phyloP scores from a whole-genome alignment of 1,140 invertebrate genomes.

The Macrocentrus cingulum region DNA sequence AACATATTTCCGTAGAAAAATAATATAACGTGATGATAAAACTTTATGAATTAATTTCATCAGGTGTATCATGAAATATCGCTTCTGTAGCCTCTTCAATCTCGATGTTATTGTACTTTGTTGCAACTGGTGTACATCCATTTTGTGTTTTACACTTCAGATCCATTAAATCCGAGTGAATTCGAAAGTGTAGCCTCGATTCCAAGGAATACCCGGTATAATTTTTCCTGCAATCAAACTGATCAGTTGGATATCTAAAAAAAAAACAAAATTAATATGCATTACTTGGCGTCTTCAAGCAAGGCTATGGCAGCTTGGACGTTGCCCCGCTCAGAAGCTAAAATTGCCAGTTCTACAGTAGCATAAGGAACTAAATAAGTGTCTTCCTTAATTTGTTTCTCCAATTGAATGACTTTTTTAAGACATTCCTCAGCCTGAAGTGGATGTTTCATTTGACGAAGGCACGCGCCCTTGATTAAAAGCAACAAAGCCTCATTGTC shows the following conservation, averaged over 20 bases:
- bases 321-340: conserved; percentile 71
- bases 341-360: conserved; percentile 80
- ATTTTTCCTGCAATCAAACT: conserved; percentile 73
- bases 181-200: conserved; percentile 87
- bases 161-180: conserved; percentile 76
- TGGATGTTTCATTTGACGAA: conserved; percentile 72
- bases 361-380: conserved; percentile 85
- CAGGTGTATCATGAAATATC: too few relatives aligned
- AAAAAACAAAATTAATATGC: conserved; percentile 23
- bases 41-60: too few relatives aligned
- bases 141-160: conserved; percentile 31
- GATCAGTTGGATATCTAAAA: too few relatives aligned
- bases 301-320: conserved; percentile 69
- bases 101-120: too few relatives aligned
- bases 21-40: too few relatives aligned
- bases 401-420: conserved; percentile 67
- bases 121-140: too few relatives aligned
- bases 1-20: too few relatives aligned
- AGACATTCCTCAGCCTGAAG: conserved; percentile 78
- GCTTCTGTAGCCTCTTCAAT: too few relatives aligned
- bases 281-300: conserved; percentile 83
- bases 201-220: conserved; percentile 89
- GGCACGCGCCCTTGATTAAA: conserved; percentile 81
- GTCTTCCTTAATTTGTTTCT: conserved; percentile 81
- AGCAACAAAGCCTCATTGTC: conserved; percentile 81